phyloP scores from a whole-genome alignment of 1,140 invertebrate species.

The Luehdorfia chinensis region DNA sequence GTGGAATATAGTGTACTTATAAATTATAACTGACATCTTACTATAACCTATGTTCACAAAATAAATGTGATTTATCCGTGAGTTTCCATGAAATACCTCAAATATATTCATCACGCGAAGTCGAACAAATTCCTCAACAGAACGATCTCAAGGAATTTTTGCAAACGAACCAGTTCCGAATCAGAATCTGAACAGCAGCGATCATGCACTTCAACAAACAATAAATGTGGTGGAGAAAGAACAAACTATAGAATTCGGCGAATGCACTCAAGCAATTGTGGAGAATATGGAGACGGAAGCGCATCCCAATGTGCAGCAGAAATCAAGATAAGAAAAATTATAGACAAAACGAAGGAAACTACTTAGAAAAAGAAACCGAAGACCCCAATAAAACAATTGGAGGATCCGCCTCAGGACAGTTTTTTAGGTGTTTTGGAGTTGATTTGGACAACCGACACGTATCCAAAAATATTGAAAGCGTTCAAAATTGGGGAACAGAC shows the following conservation, averaged over 20 bases:
- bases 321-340: background rate
- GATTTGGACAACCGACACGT: constrained; percentile 1
- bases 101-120: too few relatives aligned
- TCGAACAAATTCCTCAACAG: too few relatives aligned
- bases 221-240: constrained; percentile 15
- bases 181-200: too few relatives aligned
- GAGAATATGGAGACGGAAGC: constrained; percentile 15
- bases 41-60: too few relatives aligned
- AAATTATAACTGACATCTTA: too few relatives aligned
- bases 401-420: background rate
- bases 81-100: too few relatives aligned
- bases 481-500: constrained; percentile 9
- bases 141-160: constrained; percentile 6
- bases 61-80: too few relatives aligned
- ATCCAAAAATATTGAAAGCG: constrained; percentile 6
- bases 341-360: background rate
- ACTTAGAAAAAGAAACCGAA: constrained; percentile 5
- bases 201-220: constrained; percentile 5
- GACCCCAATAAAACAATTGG: too few relatives aligned
- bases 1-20: too few relatives aligned
- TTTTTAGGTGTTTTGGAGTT: constrained; percentile 12
- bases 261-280: constrained; percentile 16
- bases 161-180: constrained; percentile 1
- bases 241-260: constrained; percentile 3
- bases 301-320: background rate